A percentile compares a stretch with the other conserved stretches of the same genome.
Evolutionary conservation across 1,140 invertebrate species (phyloP).

Genomic region (Brachionus koreanus): DNA sequence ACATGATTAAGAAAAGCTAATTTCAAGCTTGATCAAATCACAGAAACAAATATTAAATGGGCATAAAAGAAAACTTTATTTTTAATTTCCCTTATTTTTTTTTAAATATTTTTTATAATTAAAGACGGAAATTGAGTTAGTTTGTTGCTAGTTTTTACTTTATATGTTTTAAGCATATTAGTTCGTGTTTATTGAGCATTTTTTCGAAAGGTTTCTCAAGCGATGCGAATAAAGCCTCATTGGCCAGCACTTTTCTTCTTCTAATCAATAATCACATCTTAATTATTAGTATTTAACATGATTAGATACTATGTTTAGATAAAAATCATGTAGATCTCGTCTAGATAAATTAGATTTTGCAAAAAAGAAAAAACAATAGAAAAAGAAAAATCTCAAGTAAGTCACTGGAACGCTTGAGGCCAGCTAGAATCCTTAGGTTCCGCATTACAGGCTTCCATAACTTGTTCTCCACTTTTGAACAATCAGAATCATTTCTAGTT

Average conservation of each 20-base stretch:
- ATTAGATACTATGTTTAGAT: conserved; percentile 21
- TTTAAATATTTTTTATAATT: not conserved
- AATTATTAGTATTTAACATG: conserved; percentile 28
- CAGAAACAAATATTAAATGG: conserved; percentile 15
- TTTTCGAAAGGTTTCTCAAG: not conserved
- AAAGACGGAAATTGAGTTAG: conserved; percentile 16
- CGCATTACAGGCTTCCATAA: not conserved
- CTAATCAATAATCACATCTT: conserved; percentile 15
- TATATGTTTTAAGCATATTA: not conserved
- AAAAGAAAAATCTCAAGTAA: conserved; percentile 23
- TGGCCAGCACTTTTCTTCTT: not conserved
- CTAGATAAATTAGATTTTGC: not conserved
- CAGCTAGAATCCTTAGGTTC: not conserved
- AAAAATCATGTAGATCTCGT: conserved; percentile 24
- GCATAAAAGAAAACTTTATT: conserved; percentile 20
- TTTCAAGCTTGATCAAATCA: conserved; percentile 33
- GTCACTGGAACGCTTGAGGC: not conserved
- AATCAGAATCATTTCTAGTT: not conserved
- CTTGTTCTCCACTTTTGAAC: not conserved
- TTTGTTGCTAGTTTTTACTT: not conserved
- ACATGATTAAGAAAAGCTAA: conserved; percentile 33
- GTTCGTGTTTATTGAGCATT: conserved; percentile 11
- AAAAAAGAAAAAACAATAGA: not conserved
- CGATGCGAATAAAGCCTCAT: not conserved
- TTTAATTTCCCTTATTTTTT: conserved; percentile 17